Evolutionary conservation across 2,797 vertebrate species (phyloP).

Genomic region (Sorex maritimensis): DNA sequence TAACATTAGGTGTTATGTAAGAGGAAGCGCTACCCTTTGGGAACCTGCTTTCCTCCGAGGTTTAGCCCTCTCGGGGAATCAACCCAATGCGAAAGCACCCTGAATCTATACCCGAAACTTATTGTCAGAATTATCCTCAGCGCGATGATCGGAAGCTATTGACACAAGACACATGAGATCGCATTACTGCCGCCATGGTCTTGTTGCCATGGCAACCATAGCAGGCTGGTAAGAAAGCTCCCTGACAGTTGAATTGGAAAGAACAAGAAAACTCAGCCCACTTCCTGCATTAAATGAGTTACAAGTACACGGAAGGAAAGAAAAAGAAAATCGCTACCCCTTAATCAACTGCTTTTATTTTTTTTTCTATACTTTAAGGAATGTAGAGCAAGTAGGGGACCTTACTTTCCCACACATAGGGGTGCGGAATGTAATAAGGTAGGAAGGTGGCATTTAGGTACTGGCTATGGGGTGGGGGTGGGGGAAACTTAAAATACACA

Average conservation of each 20-base stretch:
- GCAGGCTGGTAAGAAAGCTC: slow-evolving; percentile 89
- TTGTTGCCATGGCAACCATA: slow-evolving; percentile 90
- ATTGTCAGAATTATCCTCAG: slow-evolving; percentile 62
- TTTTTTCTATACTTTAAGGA: slow-evolving; percentile 82
- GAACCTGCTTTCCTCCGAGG: slow-evolving; percentile 10
- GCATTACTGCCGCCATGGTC: slow-evolving; percentile 82
- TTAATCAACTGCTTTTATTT: slow-evolving; percentile 90
- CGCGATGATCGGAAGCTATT: slow-evolving; percentile 79
- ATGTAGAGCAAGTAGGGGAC: slow-evolving; percentile 79
- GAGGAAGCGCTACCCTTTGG: background rate
- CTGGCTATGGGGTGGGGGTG: background rate
- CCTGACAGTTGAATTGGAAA: slow-evolving; percentile 90
- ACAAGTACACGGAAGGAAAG: slow-evolving; percentile 88
- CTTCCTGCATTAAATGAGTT: slow-evolving; percentile 91
- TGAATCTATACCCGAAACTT: slow-evolving; percentile 66
- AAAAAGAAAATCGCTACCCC: slow-evolving; percentile 90
- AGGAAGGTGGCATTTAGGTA: slow-evolving; percentile 82
- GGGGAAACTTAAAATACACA: slow-evolving; percentile 82
- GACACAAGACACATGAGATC: slow-evolving; percentile 88
- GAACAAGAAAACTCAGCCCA: slow-evolving; percentile 91
- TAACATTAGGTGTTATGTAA: background rate
- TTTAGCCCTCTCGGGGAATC: background rate
- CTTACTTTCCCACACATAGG: slow-evolving; percentile 76
- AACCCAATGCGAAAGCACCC: background rate
- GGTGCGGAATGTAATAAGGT: slow-evolving; percentile 74